phyloP scores from a whole-genome alignment of 1,140 invertebrate species.

The Sitophilus oryzae region DNA sequence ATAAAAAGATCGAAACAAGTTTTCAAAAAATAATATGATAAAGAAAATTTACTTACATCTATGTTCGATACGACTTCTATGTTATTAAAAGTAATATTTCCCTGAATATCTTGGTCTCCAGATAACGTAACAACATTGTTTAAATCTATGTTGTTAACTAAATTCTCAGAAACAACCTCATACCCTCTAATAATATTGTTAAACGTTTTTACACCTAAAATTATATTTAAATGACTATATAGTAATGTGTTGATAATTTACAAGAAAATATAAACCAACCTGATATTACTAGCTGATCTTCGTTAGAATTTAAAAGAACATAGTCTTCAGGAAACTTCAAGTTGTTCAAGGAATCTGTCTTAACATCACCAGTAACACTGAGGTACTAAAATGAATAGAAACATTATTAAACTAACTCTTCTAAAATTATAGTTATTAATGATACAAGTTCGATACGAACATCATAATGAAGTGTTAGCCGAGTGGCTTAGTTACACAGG shows the following conservation, averaged over 20 bases:
- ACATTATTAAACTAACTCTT: too few species aligned
- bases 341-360: slow-evolving; percentile 42
- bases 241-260: too few species aligned
- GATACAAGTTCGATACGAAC: too few species aligned
- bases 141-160: slow-evolving; percentile 40
- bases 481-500: too few species aligned
- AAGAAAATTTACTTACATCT: slow-evolving; percentile 37
- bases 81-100: slow-evolving; percentile 42
- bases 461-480: too few species aligned
- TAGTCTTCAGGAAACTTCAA: slow-evolving; percentile 47
- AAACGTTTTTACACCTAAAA: slow-evolving; percentile 43
- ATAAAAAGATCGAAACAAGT: background rate
- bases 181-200: slow-evolving; percentile 19
- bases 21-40: too few species aligned
- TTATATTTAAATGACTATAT: background rate
- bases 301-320: slow-evolving; percentile 31
- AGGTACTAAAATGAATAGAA: slow-evolving; percentile 31
- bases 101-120: slow-evolving; percentile 40
- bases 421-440: too few species aligned
- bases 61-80: slow-evolving; percentile 45
- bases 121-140: slow-evolving; percentile 39
- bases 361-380: slow-evolving; percentile 39
- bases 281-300: slow-evolving; percentile 3
- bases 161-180: slow-evolving; percentile 33
- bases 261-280: too few species aligned